phyloP scores from a whole-genome alignment of 2,113 vertebrate species.

The Strix aluco region DNA sequence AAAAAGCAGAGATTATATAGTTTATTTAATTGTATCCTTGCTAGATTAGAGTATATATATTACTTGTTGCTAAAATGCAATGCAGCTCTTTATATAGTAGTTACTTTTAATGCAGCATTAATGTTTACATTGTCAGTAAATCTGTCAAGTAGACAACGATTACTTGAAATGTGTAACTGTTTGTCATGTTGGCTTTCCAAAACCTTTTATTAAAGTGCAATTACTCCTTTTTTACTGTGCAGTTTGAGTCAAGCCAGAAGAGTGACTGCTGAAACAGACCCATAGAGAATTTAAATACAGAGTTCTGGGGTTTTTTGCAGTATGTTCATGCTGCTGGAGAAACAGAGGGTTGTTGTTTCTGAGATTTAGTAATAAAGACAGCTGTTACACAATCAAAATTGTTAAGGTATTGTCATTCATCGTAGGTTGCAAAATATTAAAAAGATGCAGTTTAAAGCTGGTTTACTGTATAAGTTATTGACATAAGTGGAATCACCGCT shows the following conservation, averaged over 20 bases:
- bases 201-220: conserved; percentile 55
- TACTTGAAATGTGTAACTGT: not conserved
- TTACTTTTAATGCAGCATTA: not conserved
- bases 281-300: conserved; percentile 21
- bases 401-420: not conserved
- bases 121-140: not conserved
- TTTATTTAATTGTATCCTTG: not conserved
- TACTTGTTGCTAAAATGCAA: not conserved
- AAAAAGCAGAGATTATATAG: not conserved
- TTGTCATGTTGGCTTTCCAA: conserved; percentile 32
- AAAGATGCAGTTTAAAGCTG: not conserved
- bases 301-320: not conserved
- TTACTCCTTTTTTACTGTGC: conserved; percentile 28
- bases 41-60: not conserved
- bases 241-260: conserved; percentile 27
- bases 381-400: not conserved
- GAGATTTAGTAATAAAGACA: not conserved
- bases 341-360: not conserved
- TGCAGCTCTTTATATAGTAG: not conserved
- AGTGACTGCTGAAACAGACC: conserved; percentile 1
- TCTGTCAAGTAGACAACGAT: not conserved
- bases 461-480: not conserved
- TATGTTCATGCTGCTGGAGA: not conserved
- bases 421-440: not conserved
- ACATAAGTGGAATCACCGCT: not conserved